phyloP scores from a whole-genome alignment of 2,113 vertebrate species.

The Elaphurus davidianus region DNA sequence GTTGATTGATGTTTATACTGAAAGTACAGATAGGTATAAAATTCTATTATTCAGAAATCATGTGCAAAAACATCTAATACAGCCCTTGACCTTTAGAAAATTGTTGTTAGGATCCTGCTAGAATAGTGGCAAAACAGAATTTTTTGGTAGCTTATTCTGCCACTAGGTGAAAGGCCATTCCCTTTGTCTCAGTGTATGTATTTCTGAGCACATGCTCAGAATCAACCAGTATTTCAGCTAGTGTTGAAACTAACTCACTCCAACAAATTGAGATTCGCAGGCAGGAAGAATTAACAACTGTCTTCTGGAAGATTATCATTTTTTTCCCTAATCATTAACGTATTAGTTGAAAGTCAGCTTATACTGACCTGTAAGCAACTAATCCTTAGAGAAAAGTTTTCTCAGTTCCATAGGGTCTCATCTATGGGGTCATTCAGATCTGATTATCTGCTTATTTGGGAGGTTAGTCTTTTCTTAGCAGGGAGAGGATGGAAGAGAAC shows the following conservation, averaged over 20 bases:
- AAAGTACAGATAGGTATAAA: not conserved
- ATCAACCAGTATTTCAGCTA: not conserved
- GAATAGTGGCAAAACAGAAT: not conserved
- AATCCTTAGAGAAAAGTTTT: not conserved
- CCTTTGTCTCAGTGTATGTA: not conserved
- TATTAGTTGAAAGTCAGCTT: not conserved
- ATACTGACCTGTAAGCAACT: not conserved
- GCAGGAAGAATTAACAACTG: not conserved
- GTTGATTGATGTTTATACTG: not conserved
- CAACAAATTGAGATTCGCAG: not conserved
- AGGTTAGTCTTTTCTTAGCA: not conserved
- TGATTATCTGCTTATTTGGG: not conserved
- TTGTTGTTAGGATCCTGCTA: not conserved
- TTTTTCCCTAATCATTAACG: not conserved
- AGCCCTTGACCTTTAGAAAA: not conserved
- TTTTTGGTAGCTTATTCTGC: not conserved
- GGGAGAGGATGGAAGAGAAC: not conserved
- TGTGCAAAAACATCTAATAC: not conserved
- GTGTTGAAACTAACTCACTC: not conserved
- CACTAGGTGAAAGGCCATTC: not conserved
- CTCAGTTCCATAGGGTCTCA: not conserved
- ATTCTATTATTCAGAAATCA: constrained; percentile 26
- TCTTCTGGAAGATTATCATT: not conserved
- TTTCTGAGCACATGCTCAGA: not conserved
- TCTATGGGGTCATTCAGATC: not conserved